Evolutionary conservation across 2,797 vertebrate genomes (phyloP).

Genomic region (Sebastolobus alascanus): DNA sequence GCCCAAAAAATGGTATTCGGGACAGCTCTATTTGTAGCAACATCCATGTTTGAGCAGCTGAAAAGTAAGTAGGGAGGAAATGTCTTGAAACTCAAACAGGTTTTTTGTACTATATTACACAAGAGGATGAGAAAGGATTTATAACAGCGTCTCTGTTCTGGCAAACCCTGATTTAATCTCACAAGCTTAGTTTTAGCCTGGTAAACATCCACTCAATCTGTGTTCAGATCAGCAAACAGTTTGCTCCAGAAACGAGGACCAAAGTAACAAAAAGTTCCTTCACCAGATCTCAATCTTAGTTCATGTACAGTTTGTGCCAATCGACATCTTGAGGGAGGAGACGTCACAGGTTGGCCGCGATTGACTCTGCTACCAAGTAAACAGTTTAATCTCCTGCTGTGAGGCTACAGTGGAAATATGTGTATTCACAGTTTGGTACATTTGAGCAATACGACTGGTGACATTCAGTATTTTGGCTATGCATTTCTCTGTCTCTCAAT

Average conservation of each 20-base stretch:
- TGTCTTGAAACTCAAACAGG: not conserved
- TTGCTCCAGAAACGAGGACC: not conserved
- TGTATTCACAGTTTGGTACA: too few species aligned
- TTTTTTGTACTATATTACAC: not conserved
- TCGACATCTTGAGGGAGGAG: not conserved
- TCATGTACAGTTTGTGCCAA: not conserved
- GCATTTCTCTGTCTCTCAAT: not conserved
- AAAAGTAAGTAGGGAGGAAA: not conserved
- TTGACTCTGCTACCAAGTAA: too few species aligned
- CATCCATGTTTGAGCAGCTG: not conserved
- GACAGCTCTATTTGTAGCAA: too few species aligned
- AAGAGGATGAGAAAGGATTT: not conserved
- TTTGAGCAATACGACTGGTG: not conserved
- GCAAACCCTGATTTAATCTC: constrained; percentile 17
- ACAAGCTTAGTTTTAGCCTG: constrained; percentile 5
- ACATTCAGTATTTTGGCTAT: not conserved
- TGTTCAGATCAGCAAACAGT: constrained; percentile 8
- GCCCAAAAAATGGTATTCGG: too few species aligned
- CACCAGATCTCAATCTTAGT: not conserved
- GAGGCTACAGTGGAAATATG: too few species aligned
- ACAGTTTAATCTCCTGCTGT: too few species aligned
- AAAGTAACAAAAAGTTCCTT: not conserved
- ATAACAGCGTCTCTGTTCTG: not conserved
- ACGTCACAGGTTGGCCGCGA: too few species aligned
- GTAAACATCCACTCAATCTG: constrained; percentile 8